These are phyloP conservation scores for Chymomyza procnemis DNA, from an alignment of 2,888 invertebrate genomes.

Conservation along the genomic window DNA sequence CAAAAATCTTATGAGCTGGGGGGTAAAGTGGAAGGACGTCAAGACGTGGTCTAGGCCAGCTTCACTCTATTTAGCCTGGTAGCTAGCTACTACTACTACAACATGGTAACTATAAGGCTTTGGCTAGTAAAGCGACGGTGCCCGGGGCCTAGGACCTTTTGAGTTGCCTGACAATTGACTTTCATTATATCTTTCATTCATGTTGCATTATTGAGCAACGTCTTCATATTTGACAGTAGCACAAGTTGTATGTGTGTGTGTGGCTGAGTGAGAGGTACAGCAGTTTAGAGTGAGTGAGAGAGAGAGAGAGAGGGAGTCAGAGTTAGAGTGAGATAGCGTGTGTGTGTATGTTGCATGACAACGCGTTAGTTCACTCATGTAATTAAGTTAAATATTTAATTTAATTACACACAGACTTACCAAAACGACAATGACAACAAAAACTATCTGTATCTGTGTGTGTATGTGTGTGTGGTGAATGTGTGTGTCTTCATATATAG, in stretches of 20 bases:
- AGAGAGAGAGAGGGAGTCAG: background rate
- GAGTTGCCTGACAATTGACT: conserved; percentile 55
- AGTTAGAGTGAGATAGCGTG: conserved; percentile 4
- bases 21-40: background rate
- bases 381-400: conserved; percentile 76
- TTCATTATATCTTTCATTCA: conserved; percentile 69
- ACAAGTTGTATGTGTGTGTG: conserved; percentile 24
- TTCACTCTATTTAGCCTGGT: conserved; percentile 13
- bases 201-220: conserved; percentile 66
- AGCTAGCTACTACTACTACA: conserved; percentile 9
- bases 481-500: background rate
- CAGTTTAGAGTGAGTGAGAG: background rate
- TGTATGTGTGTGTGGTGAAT: background rate
- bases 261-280: background rate
- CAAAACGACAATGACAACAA: background rate
- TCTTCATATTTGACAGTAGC: conserved; percentile 66
- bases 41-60: background rate
- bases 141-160: conserved; percentile 17
- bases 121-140: background rate
- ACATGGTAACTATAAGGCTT: background rate
- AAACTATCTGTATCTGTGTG: background rate
- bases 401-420: conserved; percentile 68
- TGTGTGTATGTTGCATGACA: conserved; percentile 39
- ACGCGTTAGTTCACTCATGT: conserved; percentile 66
- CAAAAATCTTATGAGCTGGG: conserved; percentile 27